A percentile compares a stretch with the other conserved stretches of the same genome.
Conservation (phyloP, 2,113 vertebrate genomes). For the Progne subis region DNA sequence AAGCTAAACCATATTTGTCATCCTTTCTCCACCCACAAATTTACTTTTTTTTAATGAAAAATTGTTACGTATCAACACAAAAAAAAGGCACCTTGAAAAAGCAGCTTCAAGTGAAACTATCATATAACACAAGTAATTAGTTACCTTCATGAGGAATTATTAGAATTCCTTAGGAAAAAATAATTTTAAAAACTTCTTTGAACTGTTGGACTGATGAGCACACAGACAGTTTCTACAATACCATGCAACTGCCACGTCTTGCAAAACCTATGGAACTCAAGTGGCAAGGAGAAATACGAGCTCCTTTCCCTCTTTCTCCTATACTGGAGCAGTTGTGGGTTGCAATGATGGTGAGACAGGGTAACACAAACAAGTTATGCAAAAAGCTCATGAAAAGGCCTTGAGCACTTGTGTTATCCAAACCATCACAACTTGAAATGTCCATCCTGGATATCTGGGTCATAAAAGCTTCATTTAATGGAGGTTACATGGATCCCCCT, state of each 20-base stretch:
- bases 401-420: neutral
- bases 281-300: neutral
- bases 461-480: neutral
- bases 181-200: accelerated
- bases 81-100: neutral
- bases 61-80: neutral
- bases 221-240: neutral
- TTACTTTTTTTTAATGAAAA: neutral
- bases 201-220: neutral
- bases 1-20: neutral
- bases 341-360: accelerated
- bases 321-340: neutral
- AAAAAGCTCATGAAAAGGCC: neutral
- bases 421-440: neutral
- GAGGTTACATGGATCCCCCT: neutral
- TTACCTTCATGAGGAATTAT: neutral
- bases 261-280: neutral
- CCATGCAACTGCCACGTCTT: neutral
- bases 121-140: neutral
- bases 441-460: too few relatives aligned
- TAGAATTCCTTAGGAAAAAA: neutral
- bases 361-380: accelerated
- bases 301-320: neutral
- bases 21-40: neutral
- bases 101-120: neutral